Percentiles rank a stretch among this genome's conserved stretches.
phyloP scores from a whole-genome alignment of 2,113 vertebrate genomes.

The Alligator sinensis region DNA sequence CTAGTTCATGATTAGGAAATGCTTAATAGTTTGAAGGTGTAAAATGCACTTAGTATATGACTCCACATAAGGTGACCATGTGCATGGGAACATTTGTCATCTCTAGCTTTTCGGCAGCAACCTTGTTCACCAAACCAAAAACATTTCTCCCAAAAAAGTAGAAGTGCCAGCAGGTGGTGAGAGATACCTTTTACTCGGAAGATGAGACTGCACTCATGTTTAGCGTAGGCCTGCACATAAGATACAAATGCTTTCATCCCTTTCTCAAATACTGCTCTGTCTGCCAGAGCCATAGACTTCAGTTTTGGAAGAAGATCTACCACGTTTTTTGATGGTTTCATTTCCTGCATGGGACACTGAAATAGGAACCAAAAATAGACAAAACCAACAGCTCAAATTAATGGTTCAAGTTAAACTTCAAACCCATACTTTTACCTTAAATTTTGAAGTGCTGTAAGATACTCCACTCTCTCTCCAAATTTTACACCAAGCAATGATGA shows the following conservation, averaged over 20 bases:
- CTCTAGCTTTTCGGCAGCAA: background rate
- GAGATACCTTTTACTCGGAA: constrained; percentile 92
- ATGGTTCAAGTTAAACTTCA: background rate
- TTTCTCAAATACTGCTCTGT: constrained; percentile 92
- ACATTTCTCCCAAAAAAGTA: background rate
- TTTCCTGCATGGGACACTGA: constrained; percentile 92
- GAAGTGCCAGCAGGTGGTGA: background rate
- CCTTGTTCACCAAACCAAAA: background rate
- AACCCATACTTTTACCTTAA: background rate
- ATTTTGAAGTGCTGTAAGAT: background rate
- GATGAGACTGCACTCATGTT: constrained; percentile 95
- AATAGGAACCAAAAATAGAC: background rate
- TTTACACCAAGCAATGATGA: background rate
- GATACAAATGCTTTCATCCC: constrained; percentile 95
- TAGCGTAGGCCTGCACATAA: constrained; percentile 90
- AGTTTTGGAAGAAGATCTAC: constrained; percentile 89
- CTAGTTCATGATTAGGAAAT: background rate
- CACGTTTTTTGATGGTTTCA: constrained; percentile 76
- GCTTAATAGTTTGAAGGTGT: background rate
- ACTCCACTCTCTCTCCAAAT: too few relatives aligned
- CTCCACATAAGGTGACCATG: background rate
- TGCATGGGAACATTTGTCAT: background rate
- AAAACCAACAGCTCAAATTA: background rate
- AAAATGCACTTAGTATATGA: background rate
- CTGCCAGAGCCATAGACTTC: constrained; percentile 83